Base-by-base conservation (phyloP, 2,113 vertebrate genomes). In the Halichoeres trimaculatus region DNA sequence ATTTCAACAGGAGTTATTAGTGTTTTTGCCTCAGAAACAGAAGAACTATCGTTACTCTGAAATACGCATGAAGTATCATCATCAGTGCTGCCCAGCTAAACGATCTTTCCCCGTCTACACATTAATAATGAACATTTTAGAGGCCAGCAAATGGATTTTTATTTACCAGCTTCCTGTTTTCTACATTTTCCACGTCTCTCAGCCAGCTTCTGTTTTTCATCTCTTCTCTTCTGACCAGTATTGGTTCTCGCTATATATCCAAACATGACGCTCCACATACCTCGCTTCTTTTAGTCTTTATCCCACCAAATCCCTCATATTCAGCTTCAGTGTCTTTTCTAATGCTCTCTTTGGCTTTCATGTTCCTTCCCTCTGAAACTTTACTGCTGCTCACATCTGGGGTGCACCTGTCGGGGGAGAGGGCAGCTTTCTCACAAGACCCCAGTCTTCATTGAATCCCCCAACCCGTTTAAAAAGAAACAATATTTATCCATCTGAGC, bases 381-480 rank as follows among this genome's bases (percentile, higher is more conserved):
- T 41, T 20, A 24, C 53, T 24, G 7, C 34, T 60, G 57, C 38
- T 70, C 76, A 86, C 88, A 87, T 88, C 86, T 88, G 90, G 71
- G 41, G 50, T 40, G 67, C 89, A 86, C 84, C 82, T 86, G 85
- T 80, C 20, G 35, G 0, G 26, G 43, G 13, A 40, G 48, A 53
- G 65, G 62, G 61, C 26, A 6, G 41, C 68, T 80, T 81, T 80
- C 74, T 75, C 75, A 69, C 24, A 47, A 57, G 65, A 61, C 20
- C 8, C 36, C n/a, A 47, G 23, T 62, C 16, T 47, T 19, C 70
- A 12, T 64, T 48, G 71, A 72, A 60, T 53, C 35, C 2, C 47
- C 23, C 26, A 13, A 24, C n/a, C 36, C 4, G 8, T 76, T 48
- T 60, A 40, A 59, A 17, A 51, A 47, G 17, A 17, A 19, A 8